Evolutionary conservation across 2,888 invertebrate genomes (phyloP).

Genomic region (Mesorhabditis belari): DNA sequence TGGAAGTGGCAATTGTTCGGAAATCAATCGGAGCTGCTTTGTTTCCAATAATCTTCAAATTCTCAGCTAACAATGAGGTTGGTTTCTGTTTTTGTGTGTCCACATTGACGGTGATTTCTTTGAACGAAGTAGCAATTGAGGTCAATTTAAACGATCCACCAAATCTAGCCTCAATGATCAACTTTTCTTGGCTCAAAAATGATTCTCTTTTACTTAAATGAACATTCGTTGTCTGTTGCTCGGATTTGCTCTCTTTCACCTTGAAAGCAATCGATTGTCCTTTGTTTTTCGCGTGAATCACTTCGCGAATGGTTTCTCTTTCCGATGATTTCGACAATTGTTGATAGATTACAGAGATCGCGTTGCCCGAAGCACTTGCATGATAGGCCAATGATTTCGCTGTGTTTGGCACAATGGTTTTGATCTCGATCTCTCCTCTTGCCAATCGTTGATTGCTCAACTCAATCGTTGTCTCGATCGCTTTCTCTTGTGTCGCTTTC

Average conservation of each 20-base stretch:
- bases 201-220: slow-evolving; percentile 1
- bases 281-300: slow-evolving; percentile 18
- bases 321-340: background rate
- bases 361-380: background rate
- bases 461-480: slow-evolving; percentile 8
- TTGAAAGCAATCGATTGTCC: slow-evolving; percentile 14
- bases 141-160: slow-evolving; percentile 21
- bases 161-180: slow-evolving; percentile 6
- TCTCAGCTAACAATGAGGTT: background rate
- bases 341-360: background rate
- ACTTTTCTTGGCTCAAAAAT: slow-evolving; percentile 1
- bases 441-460: slow-evolving; percentile 23
- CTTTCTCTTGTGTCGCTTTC: slow-evolving; percentile 14
- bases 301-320: background rate
- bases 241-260: slow-evolving; percentile 13
- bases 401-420: slow-evolving; percentile 20
- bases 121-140: slow-evolving; percentile 24
- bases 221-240: slow-evolving; percentile 10
- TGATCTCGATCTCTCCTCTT: slow-evolving; percentile 17
- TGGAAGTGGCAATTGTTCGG: background rate
- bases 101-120: slow-evolving; percentile 2
- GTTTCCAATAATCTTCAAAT: background rate
- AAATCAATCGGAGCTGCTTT: background rate
- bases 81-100: background rate
- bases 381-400: background rate